These are phyloP conservation scores for Acrocyrtus sp. DNA, from an alignment of 2,888 invertebrate species.

Conservation along the genomic window DNA sequence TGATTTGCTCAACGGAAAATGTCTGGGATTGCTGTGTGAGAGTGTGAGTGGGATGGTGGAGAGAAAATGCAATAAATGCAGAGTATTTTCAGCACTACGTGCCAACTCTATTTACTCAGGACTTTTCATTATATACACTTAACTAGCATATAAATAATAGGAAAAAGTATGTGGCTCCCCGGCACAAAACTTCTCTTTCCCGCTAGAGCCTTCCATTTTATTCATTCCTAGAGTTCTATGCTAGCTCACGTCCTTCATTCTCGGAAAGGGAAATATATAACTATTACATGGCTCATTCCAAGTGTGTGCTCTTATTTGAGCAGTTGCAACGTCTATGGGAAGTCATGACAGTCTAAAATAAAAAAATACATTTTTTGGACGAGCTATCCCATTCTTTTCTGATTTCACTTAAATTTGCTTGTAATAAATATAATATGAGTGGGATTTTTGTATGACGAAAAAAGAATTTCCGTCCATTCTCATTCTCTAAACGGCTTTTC, in stretches of 20 bases:
- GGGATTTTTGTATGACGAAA: too few species aligned
- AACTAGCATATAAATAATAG: background rate
- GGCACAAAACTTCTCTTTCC: background rate
- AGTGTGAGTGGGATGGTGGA: background rate
- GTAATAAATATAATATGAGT: too few species aligned
- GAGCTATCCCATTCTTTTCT: too few species aligned
- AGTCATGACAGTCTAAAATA: too few species aligned
- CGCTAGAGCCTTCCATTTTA: background rate
- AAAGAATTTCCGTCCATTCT: too few species aligned
- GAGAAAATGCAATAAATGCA: background rate
- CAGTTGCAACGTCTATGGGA: too few species aligned
- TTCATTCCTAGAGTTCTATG: background rate
- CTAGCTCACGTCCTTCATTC: background rate
- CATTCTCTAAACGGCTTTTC: too few species aligned
- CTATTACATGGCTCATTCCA: background rate
- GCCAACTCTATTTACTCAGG: background rate
- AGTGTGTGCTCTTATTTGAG: background rate
- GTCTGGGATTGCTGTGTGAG: background rate
- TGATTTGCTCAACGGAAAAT: background rate
- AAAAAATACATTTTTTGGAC: too few species aligned
- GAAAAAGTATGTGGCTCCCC: background rate
- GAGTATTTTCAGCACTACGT: background rate
- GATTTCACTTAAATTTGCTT: too few species aligned
- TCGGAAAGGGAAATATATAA: background rate
- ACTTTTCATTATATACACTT: background rate